A percentile compares a stretch with the other conserved stretches of the same genome.
phyloP scores from a whole-genome alignment of 2,797 vertebrate species.

The Semaprochilodus insignis region DNA sequence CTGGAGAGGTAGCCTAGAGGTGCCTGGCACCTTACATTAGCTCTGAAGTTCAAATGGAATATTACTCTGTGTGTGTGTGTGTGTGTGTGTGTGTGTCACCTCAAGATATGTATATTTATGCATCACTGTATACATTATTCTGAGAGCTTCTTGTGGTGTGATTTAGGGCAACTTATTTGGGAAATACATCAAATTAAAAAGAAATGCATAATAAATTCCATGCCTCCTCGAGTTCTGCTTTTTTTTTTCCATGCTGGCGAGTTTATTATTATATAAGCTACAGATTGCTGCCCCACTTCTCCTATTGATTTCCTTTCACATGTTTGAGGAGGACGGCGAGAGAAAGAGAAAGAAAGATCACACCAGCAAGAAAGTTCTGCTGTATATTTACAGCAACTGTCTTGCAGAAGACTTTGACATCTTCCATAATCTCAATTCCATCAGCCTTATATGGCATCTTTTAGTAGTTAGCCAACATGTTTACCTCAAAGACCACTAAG shows the following conservation, averaged over 20 bases:
- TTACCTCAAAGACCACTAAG: not conserved
- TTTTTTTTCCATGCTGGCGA: conserved; percentile 32
- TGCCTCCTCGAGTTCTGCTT: conserved; percentile 36
- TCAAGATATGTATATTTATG: conserved; percentile 58
- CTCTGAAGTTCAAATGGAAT: conserved; percentile 80
- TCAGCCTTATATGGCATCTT: not conserved
- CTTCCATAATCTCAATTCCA: not conserved
- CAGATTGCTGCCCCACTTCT: conserved; percentile 52
- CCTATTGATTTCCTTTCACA: conserved; percentile 47
- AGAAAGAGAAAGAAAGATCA: conserved; percentile 13
- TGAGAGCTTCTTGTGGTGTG: conserved; percentile 31
- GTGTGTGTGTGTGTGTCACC: conserved; percentile 54
- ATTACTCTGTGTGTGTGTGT: conserved; percentile 59
- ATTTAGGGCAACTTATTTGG: conserved; percentile 58
- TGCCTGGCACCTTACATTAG: conserved; percentile 77
- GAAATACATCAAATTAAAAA: conserved; percentile 53
- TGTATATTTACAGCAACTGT: conserved; percentile 9
- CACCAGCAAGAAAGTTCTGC: conserved; percentile 31
- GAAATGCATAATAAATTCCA: conserved; percentile 55
- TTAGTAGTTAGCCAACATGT: not conserved
- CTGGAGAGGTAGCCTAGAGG: conserved; percentile 79
- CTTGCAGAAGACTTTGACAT: not conserved
- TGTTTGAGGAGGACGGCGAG: conserved; percentile 27
- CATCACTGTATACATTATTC: conserved; percentile 44
- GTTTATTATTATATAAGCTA: conserved; percentile 58